Evolutionary conservation across 2,113 vertebrate genomes (phyloP).

Genomic region (Zosterops hypoxanthus): DNA sequence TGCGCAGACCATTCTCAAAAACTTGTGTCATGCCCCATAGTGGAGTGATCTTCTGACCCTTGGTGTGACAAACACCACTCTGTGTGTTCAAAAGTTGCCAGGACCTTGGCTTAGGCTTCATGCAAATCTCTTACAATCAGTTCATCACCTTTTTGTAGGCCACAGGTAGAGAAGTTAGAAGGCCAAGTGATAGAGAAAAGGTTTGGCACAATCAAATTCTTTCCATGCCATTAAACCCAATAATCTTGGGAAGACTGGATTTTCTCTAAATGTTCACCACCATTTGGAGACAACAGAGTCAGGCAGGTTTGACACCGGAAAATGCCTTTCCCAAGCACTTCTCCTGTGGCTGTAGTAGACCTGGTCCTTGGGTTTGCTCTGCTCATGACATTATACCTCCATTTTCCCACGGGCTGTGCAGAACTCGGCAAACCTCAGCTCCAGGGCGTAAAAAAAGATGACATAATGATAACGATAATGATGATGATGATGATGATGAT

Average conservation of each 20-base stretch:
- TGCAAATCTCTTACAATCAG: not conserved
- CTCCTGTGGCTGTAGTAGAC: not conserved
- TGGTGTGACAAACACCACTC: not conserved
- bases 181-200: not conserved
- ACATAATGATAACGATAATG: not conserved
- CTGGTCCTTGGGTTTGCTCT: not conserved
- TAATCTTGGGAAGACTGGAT: not conserved
- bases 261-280: not conserved
- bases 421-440: not conserved
- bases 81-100: not conserved
- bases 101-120: not conserved
- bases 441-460: accelerated
- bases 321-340: not conserved
- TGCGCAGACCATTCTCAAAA: not conserved
- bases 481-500: not conserved
- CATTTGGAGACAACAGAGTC: not conserved
- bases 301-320: no score
- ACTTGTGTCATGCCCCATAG: not conserved
- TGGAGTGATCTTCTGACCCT: not conserved
- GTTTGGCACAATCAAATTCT: accelerated
- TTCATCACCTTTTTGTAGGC: not conserved
- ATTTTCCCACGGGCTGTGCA: not conserved
- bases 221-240: not conserved
- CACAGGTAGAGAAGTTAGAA: not conserved
- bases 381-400: not conserved